Conservation (phyloP, 30 jellyfish, hydroid and myxozoan genomes). For the Chrysaora quinquecirrha region DNA sequence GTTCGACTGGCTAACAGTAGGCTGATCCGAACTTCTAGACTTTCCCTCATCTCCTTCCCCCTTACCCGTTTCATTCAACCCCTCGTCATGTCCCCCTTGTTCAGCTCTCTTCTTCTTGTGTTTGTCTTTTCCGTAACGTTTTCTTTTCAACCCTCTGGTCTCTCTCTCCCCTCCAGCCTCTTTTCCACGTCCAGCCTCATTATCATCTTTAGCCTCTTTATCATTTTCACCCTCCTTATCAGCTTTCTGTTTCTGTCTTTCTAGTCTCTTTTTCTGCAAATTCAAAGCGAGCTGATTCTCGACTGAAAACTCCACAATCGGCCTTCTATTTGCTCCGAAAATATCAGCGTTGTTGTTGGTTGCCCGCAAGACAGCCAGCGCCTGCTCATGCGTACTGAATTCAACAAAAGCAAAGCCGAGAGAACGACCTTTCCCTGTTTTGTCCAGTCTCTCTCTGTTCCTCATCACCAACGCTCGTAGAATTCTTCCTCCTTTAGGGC, state of each 20-base stretch:
- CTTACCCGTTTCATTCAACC: neutral
- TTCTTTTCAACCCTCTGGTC: constrained; percentile 6
- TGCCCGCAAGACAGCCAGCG: constrained; percentile 68
- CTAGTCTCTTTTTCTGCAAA: constrained; percentile 73
- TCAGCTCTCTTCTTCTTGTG: constrained; percentile 2
- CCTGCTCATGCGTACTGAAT: constrained; percentile 81
- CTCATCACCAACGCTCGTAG: constrained; percentile 74
- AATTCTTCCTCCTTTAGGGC: constrained; percentile 35
- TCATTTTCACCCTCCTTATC: constrained; percentile 6
- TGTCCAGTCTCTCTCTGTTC: constrained; percentile 81
- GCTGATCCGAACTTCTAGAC: neutral
- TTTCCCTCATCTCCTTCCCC: constrained; percentile 1
- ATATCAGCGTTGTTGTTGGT: constrained; percentile 81
- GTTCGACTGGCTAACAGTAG: neutral
- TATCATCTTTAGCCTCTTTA: constrained; percentile 2
- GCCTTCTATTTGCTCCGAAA: constrained; percentile 82
- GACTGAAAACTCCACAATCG: constrained; percentile 94
- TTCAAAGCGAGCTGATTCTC: constrained; percentile 85
- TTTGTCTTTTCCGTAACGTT: neutral
- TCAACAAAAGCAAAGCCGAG: constrained; percentile 93
- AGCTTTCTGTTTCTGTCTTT: constrained; percentile 47
- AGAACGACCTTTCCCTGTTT: constrained; percentile 80
- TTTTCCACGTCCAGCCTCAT: neutral
- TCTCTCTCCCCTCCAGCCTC: constrained; percentile 1
- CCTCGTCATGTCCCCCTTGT: neutral